Base-by-base conservation (phyloP, 2,888 invertebrate species). In the Watsonalla cultraria region DNA sequence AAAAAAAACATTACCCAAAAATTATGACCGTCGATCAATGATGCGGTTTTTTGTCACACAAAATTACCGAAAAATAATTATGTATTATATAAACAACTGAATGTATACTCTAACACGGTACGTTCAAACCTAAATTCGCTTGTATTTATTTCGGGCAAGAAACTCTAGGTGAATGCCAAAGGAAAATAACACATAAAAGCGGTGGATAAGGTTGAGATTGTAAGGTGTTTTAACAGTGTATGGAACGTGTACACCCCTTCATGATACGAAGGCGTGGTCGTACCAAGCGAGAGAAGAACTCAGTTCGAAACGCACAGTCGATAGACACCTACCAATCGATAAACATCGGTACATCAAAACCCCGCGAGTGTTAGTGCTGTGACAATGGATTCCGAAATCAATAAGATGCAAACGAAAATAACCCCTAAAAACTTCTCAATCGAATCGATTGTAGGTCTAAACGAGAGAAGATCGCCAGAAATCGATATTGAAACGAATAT, bases 391-490 rank as follows among this genome's bases (percentile, higher is more conserved):
- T 84, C 88, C 53, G 90, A 90, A 66, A 83, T 84, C 46, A 86
- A 78, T 62, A 87, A 86, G 66, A 83, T 86, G 76, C 80, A 79
- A 52, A 88, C 89, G 5, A 89, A 90, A 62, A 75, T 88, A 33
- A 92, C 92, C 49, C 91, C 93, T 34, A 92, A 92, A 62, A 93
- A 93, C 55, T 93, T 93, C 70, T 93, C 93, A 0, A 93, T 93
- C n/a, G 93, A 93, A 78, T 93, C 93, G 42, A 88, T 93, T 51
- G 93, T 93, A 0, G 91, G 91, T 0, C 63, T 90, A 5, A 84
- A 71, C 54, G 80, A 85, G 14, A 66, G 84, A 0, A 68, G 87
- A 52, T 88, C 88, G 1, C 90, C 90, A 0, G 90, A 89, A 62
- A 90, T 90, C 66, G 90, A 90, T 72, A 90, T 90, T 0, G 90